These are phyloP conservation scores for Drosophila sturtevanti DNA, from an alignment of 1,140 invertebrate species.

Conservation along the genomic window DNA sequence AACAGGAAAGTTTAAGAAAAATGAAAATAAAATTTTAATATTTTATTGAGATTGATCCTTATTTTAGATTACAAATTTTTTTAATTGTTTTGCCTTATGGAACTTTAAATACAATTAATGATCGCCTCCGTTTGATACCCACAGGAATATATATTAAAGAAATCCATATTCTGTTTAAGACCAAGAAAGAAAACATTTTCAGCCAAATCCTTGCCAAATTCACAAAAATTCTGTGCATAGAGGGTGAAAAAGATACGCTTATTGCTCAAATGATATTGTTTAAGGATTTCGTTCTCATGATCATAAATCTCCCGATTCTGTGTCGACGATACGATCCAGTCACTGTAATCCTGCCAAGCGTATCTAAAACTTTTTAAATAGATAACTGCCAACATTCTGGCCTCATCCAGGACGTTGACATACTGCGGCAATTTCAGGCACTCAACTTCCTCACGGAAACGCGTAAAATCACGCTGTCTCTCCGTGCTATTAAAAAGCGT, in stretches of 20 bases:
- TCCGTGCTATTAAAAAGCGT: conserved; percentile 67
- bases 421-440: conserved; percentile 73
- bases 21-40: too few species aligned
- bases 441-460: conserved; percentile 61
- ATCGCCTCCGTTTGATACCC: conserved; percentile 50
- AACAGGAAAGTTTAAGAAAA: too few species aligned
- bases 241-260: conserved; percentile 72
- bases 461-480: conserved; percentile 51
- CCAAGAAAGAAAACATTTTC: conserved; percentile 74
- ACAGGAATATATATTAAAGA: conserved; percentile 64
- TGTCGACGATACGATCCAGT: conserved; percentile 40
- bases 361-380: conserved; percentile 74
- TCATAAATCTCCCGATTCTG: conserved; percentile 58
- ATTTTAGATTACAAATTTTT: too few species aligned
- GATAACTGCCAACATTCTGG: conserved; percentile 68
- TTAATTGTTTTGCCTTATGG: too few species aligned
- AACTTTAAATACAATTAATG: conserved; percentile 47
- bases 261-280: conserved; percentile 57
- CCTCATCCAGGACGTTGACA: conserved; percentile 73
- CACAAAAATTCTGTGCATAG: conserved; percentile 77
- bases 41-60: too few species aligned
- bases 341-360: conserved; percentile 66
- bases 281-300: conserved; percentile 64
- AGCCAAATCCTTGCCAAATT: conserved; percentile 75
- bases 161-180: conserved; percentile 68